phyloP scores from a whole-genome alignment of 2,113 vertebrate species.

The Tragelaphus scriptus region DNA sequence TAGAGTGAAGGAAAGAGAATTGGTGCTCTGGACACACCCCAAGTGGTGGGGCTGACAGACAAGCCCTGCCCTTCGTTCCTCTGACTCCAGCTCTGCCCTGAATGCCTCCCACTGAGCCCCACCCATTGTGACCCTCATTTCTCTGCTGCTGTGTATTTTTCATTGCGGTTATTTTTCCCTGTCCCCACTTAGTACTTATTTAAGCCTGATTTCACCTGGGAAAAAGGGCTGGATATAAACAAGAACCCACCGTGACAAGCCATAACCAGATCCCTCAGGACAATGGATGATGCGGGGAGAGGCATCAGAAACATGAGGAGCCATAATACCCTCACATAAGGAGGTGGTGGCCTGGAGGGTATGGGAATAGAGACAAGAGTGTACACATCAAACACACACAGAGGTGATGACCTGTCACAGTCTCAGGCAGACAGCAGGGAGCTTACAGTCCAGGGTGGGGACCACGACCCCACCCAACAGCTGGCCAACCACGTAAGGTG shows the following conservation, averaged over 20 bases:
- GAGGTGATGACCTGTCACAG: background rate
- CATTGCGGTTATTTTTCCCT: background rate
- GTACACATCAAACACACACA: background rate
- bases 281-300: background rate
- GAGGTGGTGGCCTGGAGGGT: background rate
- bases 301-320: background rate
- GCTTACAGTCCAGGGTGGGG: background rate
- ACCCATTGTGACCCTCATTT: background rate
- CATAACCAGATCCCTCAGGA: background rate
- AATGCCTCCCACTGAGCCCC: background rate
- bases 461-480: background rate
- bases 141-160: background rate
- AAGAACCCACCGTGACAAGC: background rate
- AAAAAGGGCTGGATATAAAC: background rate
- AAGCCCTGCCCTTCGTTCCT: background rate
- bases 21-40: no score
- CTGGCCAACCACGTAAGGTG: background rate
- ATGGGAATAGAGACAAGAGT: background rate
- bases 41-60: background rate
- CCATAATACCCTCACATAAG: background rate
- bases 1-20: background rate
- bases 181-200: background rate
- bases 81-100: background rate
- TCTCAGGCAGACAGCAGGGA: background rate
- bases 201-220: background rate